Percentiles rank a stretch among this genome's conserved stretches.
Conservation (phyloP, 2,797 vertebrate genomes). For the Centropyge bicolor region DNA sequence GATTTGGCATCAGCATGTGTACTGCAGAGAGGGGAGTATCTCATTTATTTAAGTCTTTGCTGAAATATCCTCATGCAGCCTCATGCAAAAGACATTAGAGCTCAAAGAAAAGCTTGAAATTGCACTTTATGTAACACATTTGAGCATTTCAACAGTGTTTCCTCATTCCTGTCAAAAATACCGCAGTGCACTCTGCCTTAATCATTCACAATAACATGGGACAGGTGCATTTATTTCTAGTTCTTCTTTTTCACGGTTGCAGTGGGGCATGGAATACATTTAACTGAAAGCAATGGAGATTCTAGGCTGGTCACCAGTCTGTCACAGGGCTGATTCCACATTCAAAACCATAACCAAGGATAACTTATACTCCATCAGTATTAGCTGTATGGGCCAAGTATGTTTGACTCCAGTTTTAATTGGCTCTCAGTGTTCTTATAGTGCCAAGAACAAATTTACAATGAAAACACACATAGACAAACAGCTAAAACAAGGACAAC, state of each 20-base stretch:
- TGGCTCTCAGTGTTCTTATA: not conserved
- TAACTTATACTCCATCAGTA: not conserved
- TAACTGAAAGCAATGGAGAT: not conserved
- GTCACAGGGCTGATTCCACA: slow-evolving; percentile 3
- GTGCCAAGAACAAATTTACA: not conserved
- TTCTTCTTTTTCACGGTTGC: slow-evolving; percentile 8
- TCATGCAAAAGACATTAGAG: slow-evolving; percentile 43
- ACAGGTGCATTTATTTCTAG: slow-evolving; percentile 10
- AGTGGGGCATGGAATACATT: not conserved
- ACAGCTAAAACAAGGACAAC: not conserved
- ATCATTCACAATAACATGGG: slow-evolving; percentile 15
- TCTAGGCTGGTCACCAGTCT: not conserved
- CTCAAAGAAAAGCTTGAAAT: slow-evolving; percentile 41
- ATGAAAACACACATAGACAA: not conserved
- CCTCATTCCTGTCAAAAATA: slow-evolving; percentile 16
- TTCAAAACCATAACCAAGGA: not conserved
- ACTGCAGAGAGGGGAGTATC: slow-evolving; percentile 11
- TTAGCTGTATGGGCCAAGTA: not conserved
- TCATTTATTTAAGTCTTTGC: slow-evolving; percentile 38
- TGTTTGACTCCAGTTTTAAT: not conserved
- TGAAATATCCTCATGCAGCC: slow-evolving; percentile 15
- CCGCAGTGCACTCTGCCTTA: not conserved
- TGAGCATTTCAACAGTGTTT: slow-evolving; percentile 38
- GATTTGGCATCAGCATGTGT: slow-evolving; percentile 22
- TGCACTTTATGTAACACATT: slow-evolving; percentile 36